phyloP scores from a whole-genome alignment of 2,797 vertebrate species.

The Zalophus californianus region DNA sequence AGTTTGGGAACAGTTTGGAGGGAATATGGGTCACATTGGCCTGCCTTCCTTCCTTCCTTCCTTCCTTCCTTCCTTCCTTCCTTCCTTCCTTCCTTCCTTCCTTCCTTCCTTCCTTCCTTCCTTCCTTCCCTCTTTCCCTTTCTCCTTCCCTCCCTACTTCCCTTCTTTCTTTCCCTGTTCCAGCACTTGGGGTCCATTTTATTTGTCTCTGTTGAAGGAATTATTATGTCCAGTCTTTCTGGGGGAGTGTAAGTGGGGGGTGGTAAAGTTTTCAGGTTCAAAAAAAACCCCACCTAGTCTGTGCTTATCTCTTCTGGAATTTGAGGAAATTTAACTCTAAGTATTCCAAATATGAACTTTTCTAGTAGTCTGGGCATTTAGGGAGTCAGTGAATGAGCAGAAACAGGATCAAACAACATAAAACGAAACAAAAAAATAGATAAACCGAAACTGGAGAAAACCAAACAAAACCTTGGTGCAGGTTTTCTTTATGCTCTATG shows the following conservation, averaged over 20 bases:
- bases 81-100: rapidly evolving
- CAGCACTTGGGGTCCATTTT: neutral
- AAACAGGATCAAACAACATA: neutral
- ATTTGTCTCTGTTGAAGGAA: neutral
- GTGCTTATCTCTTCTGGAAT: neutral
- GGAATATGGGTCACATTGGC: neutral
- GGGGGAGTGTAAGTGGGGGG: neutral
- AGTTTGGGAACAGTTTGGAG: neutral
- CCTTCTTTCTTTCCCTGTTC: neutral
- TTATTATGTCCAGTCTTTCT: neutral
- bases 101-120: rapidly evolving
- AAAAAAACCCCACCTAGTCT: neutral
- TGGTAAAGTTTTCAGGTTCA: neutral
- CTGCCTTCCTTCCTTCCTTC: rapidly evolving
- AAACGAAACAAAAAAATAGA: neutral
- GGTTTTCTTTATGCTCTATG: neutral
- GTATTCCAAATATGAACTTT: neutral
- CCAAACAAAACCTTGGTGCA: neutral
- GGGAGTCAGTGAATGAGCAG: no score
- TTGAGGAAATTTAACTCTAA: neutral
- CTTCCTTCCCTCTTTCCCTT: rapidly evolving
- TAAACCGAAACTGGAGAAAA: neutral
- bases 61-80: rapidly evolving
- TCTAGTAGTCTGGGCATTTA: neutral
- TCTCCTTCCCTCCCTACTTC: no score